Base-by-base conservation (phyloP, 2,888 invertebrate species). In the Drosophila diplacantha region DNA sequence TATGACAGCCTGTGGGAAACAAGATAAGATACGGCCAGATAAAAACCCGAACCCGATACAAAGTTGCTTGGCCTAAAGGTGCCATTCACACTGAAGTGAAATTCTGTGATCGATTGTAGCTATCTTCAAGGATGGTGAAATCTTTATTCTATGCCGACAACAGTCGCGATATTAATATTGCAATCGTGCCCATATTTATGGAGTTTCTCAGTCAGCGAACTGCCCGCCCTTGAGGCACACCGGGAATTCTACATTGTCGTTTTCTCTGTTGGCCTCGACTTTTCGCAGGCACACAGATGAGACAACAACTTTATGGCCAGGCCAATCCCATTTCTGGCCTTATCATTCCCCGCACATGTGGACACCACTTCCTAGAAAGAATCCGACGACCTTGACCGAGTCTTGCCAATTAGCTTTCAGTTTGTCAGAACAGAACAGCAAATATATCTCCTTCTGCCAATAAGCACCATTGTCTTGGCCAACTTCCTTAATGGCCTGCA, bases 371-470 rank as follows among this genome's bases (percentile, higher is more conserved):
- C 37, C 49, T 52, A 26, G 41, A 49, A 35, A 22, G 51, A 35
- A 41, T 61, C 22, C n/a, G 37, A 43, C 52, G 58, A 43, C 74
- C 76, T 75, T 74, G 76, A 68, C 76, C 74, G 51, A 63, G 53
- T 67, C 61, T 50, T 41, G 47, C 38, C 50, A 44, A 58, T 65
- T 62, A n/a, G 31, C 4, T 31, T 47, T 35, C 29, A 34, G 53
- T 31, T 31, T 5, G 31, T 31, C 31, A 31, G 2, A 12, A 31
- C 12, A 31, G 6, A 46, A 43, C 24, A 16, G 29, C 18, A 38
- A 16, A 8, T 26, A 12, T 9, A 12, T 26, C 44, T 37, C 32
- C 20, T 47, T 38, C 29, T 47, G 29, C 16, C 18, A 29, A 35
- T 31, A 38, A 52, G 26, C 38, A 39, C 12, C 41, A 52, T 46